These are phyloP conservation scores for Leptopilina drosophilae DNA, from an alignment of 2,888 invertebrate species.

Conservation along the genomic window DNA sequence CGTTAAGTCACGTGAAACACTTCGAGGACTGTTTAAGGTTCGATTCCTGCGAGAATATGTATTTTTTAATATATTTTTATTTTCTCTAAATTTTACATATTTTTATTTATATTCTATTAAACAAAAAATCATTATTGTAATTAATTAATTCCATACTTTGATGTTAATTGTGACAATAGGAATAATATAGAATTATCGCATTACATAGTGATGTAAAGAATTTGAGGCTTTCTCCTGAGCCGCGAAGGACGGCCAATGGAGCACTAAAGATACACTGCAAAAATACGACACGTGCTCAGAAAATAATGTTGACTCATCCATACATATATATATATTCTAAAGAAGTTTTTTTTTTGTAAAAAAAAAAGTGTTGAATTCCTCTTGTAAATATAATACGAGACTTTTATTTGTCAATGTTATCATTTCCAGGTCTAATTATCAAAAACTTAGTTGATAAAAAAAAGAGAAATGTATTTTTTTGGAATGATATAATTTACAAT, in stretches of 20 bases:
- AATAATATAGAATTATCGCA: constrained; percentile 16
- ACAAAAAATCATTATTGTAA: no score
- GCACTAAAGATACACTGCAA: constrained; percentile 7
- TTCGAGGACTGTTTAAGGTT: no score
- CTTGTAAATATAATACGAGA: neutral
- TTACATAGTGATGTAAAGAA: constrained; percentile 21
- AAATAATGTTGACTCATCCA: constrained; percentile 17
- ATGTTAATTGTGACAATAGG: neutral
- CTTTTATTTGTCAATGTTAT: neutral
- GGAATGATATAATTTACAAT: no score
- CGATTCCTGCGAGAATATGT: no score
- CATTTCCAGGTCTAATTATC: neutral
- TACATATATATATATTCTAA: neutral
- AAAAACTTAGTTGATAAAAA: no score
- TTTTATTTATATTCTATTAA: no score
- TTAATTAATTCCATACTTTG: neutral
- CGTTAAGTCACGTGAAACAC: no score
- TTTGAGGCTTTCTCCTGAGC: constrained; percentile 24
- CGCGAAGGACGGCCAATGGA: constrained; percentile 16
- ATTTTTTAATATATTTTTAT: no score
- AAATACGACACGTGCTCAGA: constrained; percentile 22
- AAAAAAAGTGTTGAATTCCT: neutral
- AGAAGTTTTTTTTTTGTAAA: neutral
- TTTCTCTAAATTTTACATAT: no score
- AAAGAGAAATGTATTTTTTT: no score